Base-by-base conservation (phyloP, 2,888 invertebrate species). In the Metalampra italica region DNA sequence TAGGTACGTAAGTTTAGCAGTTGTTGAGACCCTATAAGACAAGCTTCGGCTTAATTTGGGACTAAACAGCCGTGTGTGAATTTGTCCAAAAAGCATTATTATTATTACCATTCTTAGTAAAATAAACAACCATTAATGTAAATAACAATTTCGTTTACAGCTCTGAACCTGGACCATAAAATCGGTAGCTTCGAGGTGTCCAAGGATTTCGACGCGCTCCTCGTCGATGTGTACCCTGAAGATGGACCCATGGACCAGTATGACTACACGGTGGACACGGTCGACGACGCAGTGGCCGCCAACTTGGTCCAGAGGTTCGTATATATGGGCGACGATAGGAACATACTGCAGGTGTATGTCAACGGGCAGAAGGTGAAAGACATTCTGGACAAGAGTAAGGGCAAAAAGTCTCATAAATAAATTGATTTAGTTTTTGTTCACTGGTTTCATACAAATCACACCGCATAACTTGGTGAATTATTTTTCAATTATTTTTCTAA, bases 121-220 rank as follows among this genome's bases (percentile, higher is more conserved):
- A n/a, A n/a, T n/a, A n/a, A n/a, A n/a, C n/a, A n/a, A n/a, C n/a
- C n/a, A n/a, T n/a, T n/a, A n/a, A n/a, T n/a, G n/a, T n/a, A n/a
- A n/a, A n/a, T n/a, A 22, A 22, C 22, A 22, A 22, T 46, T 39
- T 14, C 9, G 9, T 50, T 64, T 88, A 47, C 90, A 94, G 97
- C 95, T 22, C 84, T 97, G 38, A 90, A 92, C 1, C 70, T 97
- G 56, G 93, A 93, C n/a, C 75, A 93, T 39, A 86, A 91, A 64
- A 92, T 95, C 45, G 97, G 97, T 12, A 96, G 93, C 80, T 96
- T 98, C 64, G 86, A 91, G 58, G 75, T 92, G 5, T 96, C 95
- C 14, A 97, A 97, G 75, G 93, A 95, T 49, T 97, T 98, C 64
- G 98, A 98, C 86, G 97, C 97, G 0, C 81, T 98, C 0, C 63